Conservation (phyloP, 2,888 invertebrate species). For the Sericinus montela region DNA sequence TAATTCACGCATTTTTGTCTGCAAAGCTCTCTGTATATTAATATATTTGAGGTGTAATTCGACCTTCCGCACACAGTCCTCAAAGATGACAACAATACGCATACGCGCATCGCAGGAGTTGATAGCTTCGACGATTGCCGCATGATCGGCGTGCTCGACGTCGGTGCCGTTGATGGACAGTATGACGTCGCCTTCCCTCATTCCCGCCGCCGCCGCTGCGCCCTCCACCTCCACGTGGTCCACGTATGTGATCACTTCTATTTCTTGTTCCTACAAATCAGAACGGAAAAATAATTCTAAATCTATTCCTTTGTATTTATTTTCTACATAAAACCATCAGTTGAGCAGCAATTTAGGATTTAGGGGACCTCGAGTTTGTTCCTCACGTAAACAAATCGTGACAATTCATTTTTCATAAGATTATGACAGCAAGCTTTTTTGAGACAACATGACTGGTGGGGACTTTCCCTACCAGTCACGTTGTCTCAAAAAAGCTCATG, state of each 20-base stretch:
- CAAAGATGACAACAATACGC: conserved; percentile 97
- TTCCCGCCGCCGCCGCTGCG: conserved; percentile 94
- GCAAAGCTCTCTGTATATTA: conserved; percentile 90
- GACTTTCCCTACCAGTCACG: too few species aligned
- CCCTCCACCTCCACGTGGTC: conserved; percentile 97
- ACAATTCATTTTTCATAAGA: too few species aligned
- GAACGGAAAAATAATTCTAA: too few species aligned
- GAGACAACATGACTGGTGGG: too few species aligned
- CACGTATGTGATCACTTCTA: conserved; percentile 98
- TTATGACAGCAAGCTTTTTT: too few species aligned
- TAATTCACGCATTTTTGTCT: conserved; percentile 90
- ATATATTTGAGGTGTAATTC: conserved; percentile 96
- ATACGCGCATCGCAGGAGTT: conserved; percentile 93
- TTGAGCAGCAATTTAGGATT: too few species aligned
- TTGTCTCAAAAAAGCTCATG: too few species aligned
- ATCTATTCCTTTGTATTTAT: too few species aligned
- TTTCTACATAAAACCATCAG: background rate
- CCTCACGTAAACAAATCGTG: too few species aligned
- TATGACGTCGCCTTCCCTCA: conserved; percentile 98
- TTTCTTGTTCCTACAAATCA: conserved; percentile 85
- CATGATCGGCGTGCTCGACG: conserved; percentile 97
- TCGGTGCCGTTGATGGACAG: conserved; percentile 97
- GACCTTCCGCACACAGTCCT: conserved; percentile 96
- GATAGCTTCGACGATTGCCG: conserved; percentile 94
- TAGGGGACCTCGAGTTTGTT: too few species aligned